These are phyloP conservation scores for Hypena proboscidalis DNA, from an alignment of 2,888 invertebrate species.

Conservation along the genomic window DNA sequence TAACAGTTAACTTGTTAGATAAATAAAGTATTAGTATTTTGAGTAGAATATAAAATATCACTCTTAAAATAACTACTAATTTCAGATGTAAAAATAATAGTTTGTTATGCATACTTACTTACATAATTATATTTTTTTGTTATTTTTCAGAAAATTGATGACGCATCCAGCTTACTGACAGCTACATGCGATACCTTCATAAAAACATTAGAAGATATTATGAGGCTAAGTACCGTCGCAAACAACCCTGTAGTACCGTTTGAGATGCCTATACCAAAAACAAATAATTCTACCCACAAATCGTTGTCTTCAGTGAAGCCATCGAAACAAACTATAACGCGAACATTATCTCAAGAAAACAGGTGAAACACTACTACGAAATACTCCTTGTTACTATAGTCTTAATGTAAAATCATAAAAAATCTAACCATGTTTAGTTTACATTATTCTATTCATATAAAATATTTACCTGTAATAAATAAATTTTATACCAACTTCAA, in stretches of 20 bases:
- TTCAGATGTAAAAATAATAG: neutral
- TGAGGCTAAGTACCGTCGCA: conserved; percentile 82
- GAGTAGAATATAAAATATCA: too few species aligned
- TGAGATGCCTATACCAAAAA: conserved; percentile 71
- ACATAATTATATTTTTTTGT: neutral
- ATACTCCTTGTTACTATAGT: conserved; percentile 1
- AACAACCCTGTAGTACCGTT: conserved; percentile 51
- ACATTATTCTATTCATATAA: too few species aligned
- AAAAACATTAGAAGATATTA: conserved; percentile 92
- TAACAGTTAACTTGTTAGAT: too few species aligned
- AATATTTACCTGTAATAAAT: too few species aligned
- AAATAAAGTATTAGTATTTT: too few species aligned
- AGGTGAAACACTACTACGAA: conserved; percentile 59
- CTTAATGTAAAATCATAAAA: conserved; percentile 2
- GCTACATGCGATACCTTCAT: conserved; percentile 94
- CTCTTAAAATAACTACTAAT: too few species aligned
- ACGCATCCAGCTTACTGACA: conserved; percentile 89
- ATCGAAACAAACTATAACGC: conserved; percentile 63
- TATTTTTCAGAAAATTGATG: conserved; percentile 87
- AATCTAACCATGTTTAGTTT: too few species aligned
- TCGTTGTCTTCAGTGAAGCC: conserved; percentile 49
- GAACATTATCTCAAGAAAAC: conserved; percentile 78
- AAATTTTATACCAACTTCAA: too few species aligned
- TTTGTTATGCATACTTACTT: neutral
- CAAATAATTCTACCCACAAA: conserved; percentile 49